Conservation (phyloP, 1,140 invertebrate species). For the Drosophila saltans region DNA sequence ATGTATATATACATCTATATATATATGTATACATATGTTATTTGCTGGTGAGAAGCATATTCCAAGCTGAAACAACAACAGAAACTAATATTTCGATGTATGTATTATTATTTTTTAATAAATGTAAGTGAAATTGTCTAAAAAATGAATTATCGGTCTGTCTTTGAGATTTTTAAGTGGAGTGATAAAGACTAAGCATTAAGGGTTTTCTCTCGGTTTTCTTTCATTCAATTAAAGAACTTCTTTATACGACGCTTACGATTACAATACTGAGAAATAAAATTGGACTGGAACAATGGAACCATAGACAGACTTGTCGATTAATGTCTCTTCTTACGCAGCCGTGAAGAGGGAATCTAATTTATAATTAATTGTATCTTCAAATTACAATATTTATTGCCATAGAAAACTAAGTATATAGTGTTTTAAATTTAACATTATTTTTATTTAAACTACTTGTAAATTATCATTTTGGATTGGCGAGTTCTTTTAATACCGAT, state of each 20-base stretch:
- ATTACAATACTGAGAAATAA: too few relatives aligned
- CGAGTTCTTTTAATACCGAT: slow-evolving; percentile 6
- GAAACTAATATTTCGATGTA: slow-evolving; percentile 70
- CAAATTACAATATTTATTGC: slow-evolving; percentile 5
- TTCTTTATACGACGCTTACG: too few relatives aligned
- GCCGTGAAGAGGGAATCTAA: too few relatives aligned
- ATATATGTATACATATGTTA: slow-evolving; percentile 1
- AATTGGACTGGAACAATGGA: too few relatives aligned
- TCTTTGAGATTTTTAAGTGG: background rate
- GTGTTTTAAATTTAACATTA: slow-evolving; percentile 4
- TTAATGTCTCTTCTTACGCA: too few relatives aligned
- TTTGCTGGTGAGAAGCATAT: slow-evolving; percentile 1
- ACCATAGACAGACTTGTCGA: too few relatives aligned
- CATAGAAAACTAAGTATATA: background rate
- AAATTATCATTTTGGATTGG: slow-evolving; percentile 2
- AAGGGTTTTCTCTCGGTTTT: too few relatives aligned
- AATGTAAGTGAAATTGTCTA: slow-evolving; percentile 55
- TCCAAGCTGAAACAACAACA: slow-evolving; percentile 34
- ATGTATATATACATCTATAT: background rate
- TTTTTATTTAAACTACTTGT: slow-evolving; percentile 2
- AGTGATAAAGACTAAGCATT: too few relatives aligned
- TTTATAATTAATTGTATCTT: background rate
- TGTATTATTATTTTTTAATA: slow-evolving; percentile 73
- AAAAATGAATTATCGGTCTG: background rate
- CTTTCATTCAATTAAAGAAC: too few relatives aligned